Conservation (phyloP, 2,888 invertebrate genomes). For the Xestoiulus laeticollis region DNA sequence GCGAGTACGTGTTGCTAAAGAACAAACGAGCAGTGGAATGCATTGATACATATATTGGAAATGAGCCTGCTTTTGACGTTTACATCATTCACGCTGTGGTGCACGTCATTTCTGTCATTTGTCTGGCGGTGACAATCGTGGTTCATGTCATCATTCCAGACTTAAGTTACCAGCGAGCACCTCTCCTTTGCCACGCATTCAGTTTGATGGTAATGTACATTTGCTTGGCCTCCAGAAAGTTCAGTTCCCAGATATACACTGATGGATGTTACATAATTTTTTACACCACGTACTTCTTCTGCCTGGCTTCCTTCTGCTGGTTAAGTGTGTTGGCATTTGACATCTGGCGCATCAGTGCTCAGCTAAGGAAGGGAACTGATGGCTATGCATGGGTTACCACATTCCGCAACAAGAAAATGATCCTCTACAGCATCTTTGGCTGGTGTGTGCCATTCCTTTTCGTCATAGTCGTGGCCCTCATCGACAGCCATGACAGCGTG, state of each 20-base stretch:
- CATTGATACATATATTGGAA: background rate
- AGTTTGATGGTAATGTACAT: constrained; percentile 50
- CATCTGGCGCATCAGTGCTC: constrained; percentile 72
- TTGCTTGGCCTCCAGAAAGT: constrained; percentile 42
- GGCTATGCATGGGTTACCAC: constrained; percentile 44
- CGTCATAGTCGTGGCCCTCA: constrained; percentile 30
- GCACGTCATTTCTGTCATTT: constrained; percentile 48
- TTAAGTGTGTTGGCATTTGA: constrained; percentile 94
- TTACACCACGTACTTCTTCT: constrained; percentile 83
- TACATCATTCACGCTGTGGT: background rate
- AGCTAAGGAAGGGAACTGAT: constrained; percentile 31
- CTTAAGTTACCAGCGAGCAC: constrained; percentile 51
- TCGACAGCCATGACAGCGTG: constrained; percentile 21
- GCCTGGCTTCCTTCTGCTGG: constrained; percentile 91
- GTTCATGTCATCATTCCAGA: constrained; percentile 48
- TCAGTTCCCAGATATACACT: background rate
- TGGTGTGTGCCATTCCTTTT: constrained; percentile 54
- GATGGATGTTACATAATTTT: constrained; percentile 42
- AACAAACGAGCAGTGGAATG: constrained; percentile 2
- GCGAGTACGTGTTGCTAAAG: background rate
- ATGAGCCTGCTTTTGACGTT: background rate
- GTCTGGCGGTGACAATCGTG: constrained; percentile 46
- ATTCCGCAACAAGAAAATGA: constrained; percentile 45
- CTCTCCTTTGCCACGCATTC: constrained; percentile 49
- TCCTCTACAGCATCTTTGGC: constrained; percentile 51